Percentiles rank a stretch among this genome's conserved stretches.
phyloP scores from a whole-genome alignment of 1,140 invertebrate genomes.

The Atta texana region DNA sequence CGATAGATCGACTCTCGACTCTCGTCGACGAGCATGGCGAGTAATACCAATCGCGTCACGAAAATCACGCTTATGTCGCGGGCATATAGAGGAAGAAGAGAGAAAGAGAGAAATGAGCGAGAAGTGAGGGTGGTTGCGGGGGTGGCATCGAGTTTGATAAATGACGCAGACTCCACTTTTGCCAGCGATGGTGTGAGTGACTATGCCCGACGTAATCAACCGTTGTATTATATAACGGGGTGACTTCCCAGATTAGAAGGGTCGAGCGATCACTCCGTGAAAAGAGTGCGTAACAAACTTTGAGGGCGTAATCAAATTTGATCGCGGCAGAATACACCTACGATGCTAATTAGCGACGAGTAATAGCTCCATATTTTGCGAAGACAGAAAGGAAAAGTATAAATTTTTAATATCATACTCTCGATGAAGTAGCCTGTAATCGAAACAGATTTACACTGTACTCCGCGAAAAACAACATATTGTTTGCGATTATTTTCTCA shows the following conservation, averaged over 20 bases:
- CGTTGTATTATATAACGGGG: slow-evolving; percentile 82
- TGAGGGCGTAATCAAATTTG: slow-evolving; percentile 56
- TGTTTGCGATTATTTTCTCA: slow-evolving; percentile 1
- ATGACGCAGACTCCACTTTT: slow-evolving; percentile 80
- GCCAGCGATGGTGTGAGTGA: slow-evolving; percentile 69
- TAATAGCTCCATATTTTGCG: background rate
- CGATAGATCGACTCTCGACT: slow-evolving; percentile 75
- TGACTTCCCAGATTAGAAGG: slow-evolving; percentile 78
- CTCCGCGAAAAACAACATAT: background rate
- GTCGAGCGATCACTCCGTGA: slow-evolving; percentile 60
- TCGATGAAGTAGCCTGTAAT: slow-evolving; percentile 20
- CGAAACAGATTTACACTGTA: slow-evolving; percentile 2
- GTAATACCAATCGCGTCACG: slow-evolving; percentile 81
- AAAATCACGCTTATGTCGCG: slow-evolving; percentile 71
- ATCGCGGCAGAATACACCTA: slow-evolving; percentile 46
- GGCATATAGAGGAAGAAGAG: slow-evolving; percentile 52
- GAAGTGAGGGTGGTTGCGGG: slow-evolving; percentile 23
- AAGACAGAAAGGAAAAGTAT: slow-evolving; percentile 1
- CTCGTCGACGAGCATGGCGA: slow-evolving; percentile 51
- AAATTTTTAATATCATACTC: slow-evolving; percentile 36
- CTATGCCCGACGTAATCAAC: slow-evolving; percentile 79
- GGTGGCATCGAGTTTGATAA: slow-evolving; percentile 81
- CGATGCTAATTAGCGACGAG: slow-evolving; percentile 44
- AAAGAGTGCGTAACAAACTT: slow-evolving; percentile 52
- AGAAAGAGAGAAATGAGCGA: slow-evolving; percentile 45